These are phyloP conservation scores for Aphelocoma coerulescens DNA, from an alignment of 2,113 vertebrate species.

Conservation along the genomic window DNA sequence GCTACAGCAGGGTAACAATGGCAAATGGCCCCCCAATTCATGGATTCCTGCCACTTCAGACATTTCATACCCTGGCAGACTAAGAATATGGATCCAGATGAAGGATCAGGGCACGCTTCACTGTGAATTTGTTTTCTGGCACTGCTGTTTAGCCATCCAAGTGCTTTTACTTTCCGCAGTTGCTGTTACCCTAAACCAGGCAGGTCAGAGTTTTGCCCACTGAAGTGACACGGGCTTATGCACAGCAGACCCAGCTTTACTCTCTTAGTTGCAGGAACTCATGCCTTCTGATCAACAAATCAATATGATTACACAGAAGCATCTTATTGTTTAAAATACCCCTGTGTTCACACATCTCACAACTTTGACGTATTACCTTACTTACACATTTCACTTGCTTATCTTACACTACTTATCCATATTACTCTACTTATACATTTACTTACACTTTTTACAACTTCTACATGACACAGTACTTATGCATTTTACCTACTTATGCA, in stretches of 20 bases:
- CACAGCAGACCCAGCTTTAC: not conserved
- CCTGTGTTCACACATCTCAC: too few relatives aligned
- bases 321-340: too few relatives aligned
- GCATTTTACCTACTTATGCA: too few relatives aligned
- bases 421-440: too few relatives aligned
- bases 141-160: not conserved
- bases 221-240: not conserved
- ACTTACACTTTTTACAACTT: too few relatives aligned
- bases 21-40: not conserved
- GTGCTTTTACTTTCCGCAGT: not conserved
- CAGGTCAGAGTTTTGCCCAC: not conserved
- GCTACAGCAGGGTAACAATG: not conserved
- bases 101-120: not conserved
- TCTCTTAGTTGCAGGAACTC: not conserved
- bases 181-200: not conserved
- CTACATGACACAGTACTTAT: too few relatives aligned
- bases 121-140: not conserved
- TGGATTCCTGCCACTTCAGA: not conserved
- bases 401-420: too few relatives aligned
- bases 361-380: too few relatives aligned
- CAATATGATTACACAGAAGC: too few relatives aligned
- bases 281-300: too few relatives aligned
- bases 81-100: not conserved
- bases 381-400: too few relatives aligned
- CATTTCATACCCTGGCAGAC: slow-evolving; percentile 10